Conservation (phyloP, 2,888 invertebrate genomes). For the Diabrotica balteata region DNA sequence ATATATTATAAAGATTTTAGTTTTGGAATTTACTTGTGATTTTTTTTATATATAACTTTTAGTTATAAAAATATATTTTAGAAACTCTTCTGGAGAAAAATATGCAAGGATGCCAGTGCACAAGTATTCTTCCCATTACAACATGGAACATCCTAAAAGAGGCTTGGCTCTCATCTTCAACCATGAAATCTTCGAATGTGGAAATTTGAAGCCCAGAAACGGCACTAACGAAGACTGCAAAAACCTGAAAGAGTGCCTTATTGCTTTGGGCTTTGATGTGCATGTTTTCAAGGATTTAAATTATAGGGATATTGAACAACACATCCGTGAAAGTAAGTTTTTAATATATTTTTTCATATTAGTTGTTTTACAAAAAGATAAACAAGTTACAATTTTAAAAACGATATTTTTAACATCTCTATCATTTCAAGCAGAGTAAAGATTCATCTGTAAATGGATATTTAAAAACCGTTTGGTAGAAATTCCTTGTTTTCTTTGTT, state of each 20-base stretch:
- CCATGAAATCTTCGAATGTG: slow-evolving; percentile 82
- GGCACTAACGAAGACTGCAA: slow-evolving; percentile 89
- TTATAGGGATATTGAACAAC: slow-evolving; percentile 69
- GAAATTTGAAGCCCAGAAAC: slow-evolving; percentile 73
- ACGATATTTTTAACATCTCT: too few relatives aligned
- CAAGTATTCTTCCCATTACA: slow-evolving; percentile 78
- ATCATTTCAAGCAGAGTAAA: too few relatives aligned
- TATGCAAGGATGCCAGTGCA: slow-evolving; percentile 70
- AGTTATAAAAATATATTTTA: neutral
- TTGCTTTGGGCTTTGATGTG: slow-evolving; percentile 75
- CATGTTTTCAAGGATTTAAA: slow-evolving; percentile 74
- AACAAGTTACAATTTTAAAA: too few relatives aligned
- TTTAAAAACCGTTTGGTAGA: too few relatives aligned
- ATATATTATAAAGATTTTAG: too few relatives aligned
- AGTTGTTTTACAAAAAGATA: too few relatives aligned
- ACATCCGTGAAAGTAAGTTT: slow-evolving; percentile 43
- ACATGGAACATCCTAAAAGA: slow-evolving; percentile 83
- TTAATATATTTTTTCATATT: neutral
- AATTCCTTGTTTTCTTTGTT: too few relatives aligned
- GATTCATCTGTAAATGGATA: too few relatives aligned
- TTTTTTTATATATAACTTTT: too few relatives aligned
- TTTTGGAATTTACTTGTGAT: too few relatives aligned
- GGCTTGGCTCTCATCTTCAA: slow-evolving; percentile 91
- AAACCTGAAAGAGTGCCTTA: slow-evolving; percentile 71
- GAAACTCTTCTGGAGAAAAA: slow-evolving; percentile 27